Percentiles rank a stretch among this genome's conserved stretches.
Evolutionary conservation across 1,140 invertebrate species (phyloP).

Genomic region (Drosophila kanapiae): DNA sequence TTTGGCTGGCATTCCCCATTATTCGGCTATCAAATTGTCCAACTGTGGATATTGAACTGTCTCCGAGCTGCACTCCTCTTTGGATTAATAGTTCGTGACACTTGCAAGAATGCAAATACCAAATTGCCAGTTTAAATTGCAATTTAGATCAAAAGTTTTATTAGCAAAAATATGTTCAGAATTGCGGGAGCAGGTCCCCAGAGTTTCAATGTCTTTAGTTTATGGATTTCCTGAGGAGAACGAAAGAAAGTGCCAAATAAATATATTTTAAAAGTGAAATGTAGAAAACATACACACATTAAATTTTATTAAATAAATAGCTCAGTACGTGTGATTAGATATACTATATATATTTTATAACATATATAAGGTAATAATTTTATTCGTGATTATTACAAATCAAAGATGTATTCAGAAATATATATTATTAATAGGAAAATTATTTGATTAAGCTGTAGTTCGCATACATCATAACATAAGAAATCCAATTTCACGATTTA

Average conservation of each 20-base stretch:
- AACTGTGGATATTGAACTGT: constrained; percentile 30
- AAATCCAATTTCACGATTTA: constrained; percentile 3
- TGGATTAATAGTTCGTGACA: constrained; percentile 14
- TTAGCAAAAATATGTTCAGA: neutral
- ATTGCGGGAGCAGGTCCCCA: neutral
- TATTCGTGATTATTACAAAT: neutral
- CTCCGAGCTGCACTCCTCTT: constrained; percentile 4
- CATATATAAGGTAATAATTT: neutral
- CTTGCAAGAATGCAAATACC: constrained; percentile 6
- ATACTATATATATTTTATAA: neutral
- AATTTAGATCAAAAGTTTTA: constrained; percentile 3
- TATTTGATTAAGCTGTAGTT: neutral
- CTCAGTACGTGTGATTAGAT: no score
- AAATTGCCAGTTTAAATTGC: constrained; percentile 3
- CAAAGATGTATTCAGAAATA: neutral
- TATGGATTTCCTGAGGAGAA: neutral
- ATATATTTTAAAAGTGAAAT: neutral
- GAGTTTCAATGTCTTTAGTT: neutral
- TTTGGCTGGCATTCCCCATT: constrained; percentile 25
- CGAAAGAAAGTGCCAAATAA: neutral
- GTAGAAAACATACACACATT: no score
- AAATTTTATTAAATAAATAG: no score
- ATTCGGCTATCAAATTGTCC: constrained; percentile 21
- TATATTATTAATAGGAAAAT: neutral
- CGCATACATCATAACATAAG: neutral